These are phyloP conservation scores for Chamaea fasciata DNA, from an alignment of 2,113 vertebrate genomes.

Conservation along the genomic window DNA sequence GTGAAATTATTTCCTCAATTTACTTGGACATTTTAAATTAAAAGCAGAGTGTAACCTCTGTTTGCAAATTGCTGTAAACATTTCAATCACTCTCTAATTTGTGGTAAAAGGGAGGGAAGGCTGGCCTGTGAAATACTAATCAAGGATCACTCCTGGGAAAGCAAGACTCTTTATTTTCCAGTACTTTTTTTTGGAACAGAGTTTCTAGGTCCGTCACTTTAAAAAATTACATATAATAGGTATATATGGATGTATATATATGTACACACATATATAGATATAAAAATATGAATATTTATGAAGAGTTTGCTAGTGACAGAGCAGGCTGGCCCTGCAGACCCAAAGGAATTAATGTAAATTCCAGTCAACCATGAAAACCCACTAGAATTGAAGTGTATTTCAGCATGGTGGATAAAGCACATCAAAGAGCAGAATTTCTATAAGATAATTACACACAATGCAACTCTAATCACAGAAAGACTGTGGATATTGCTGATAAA, in stretches of 20 bases:
- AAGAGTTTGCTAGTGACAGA: slow-evolving; percentile 38
- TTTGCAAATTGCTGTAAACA: slow-evolving; percentile 39
- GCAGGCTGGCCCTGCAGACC: slow-evolving; percentile 39
- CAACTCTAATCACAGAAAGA: slow-evolving; percentile 67
- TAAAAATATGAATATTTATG: slow-evolving; percentile 60
- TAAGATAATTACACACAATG: slow-evolving; percentile 71
- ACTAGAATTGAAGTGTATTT: slow-evolving; percentile 65
- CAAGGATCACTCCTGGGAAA: not conserved
- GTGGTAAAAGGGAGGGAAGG: not conserved
- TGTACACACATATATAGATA: not conserved
- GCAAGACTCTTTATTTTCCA: not conserved
- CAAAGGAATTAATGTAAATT: slow-evolving; percentile 57
- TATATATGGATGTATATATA: not conserved
- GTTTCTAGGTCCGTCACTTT: not conserved
- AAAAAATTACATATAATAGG: not conserved
- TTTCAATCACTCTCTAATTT: slow-evolving; percentile 17
- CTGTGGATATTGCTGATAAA: slow-evolving; percentile 72
- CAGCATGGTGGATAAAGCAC: slow-evolving; percentile 63
- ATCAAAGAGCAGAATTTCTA: slow-evolving; percentile 67
- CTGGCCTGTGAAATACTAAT: not conserved
- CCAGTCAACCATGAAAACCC: slow-evolving; percentile 48
- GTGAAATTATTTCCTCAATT: slow-evolving; percentile 6
- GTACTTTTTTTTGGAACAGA: not conserved
- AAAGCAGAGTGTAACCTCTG: slow-evolving; percentile 24
- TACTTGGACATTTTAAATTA: slow-evolving; percentile 27